These are phyloP conservation scores for Poeciliopsis retropinna DNA, from an alignment of 2,113 vertebrate genomes.

Conservation along the genomic window DNA sequence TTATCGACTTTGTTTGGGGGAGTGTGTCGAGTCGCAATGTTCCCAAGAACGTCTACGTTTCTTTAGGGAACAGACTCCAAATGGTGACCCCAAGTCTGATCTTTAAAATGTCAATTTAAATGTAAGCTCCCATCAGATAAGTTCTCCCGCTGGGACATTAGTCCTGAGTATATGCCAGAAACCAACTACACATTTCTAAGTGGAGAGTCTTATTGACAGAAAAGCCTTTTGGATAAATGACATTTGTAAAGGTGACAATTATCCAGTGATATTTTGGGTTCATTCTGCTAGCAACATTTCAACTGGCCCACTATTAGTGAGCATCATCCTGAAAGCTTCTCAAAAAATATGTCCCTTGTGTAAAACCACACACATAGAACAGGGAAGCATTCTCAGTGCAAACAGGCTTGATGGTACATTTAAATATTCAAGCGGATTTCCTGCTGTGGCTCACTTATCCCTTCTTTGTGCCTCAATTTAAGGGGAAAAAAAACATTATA, in stretches of 20 bases:
- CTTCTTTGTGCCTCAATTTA: conserved; percentile 49
- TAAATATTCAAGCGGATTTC: conserved; percentile 60
- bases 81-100: conserved; percentile 48
- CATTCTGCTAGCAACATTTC: conserved; percentile 14
- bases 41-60: conserved; percentile 31
- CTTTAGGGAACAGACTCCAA: conserved; percentile 50
- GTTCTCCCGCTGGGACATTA: conserved; percentile 47
- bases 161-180: conserved; percentile 17
- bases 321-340: conserved; percentile 25
- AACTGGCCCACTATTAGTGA: conserved; percentile 22
- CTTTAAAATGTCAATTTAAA: conserved; percentile 64
- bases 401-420: conserved; percentile 28
- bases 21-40: conserved; percentile 36
- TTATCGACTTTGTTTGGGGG: conserved; percentile 59
- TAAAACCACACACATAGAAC: conserved; percentile 13
- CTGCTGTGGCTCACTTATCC: conserved; percentile 59
- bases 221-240: conserved; percentile 37
- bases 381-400: conserved; percentile 29
- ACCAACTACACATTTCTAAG: conserved; percentile 6
- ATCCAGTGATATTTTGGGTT: conserved; percentile 32
- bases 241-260: conserved; percentile 36
- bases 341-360: conserved; percentile 45
- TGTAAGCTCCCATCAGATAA: conserved; percentile 63
- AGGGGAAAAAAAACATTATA: conserved; percentile 1
- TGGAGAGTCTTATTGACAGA: conserved; percentile 29